Percentiles rank a stretch among this genome's conserved stretches.
Evolutionary conservation across 2,888 invertebrate species (phyloP).

Genomic region (Tiliacea aurago): DNA sequence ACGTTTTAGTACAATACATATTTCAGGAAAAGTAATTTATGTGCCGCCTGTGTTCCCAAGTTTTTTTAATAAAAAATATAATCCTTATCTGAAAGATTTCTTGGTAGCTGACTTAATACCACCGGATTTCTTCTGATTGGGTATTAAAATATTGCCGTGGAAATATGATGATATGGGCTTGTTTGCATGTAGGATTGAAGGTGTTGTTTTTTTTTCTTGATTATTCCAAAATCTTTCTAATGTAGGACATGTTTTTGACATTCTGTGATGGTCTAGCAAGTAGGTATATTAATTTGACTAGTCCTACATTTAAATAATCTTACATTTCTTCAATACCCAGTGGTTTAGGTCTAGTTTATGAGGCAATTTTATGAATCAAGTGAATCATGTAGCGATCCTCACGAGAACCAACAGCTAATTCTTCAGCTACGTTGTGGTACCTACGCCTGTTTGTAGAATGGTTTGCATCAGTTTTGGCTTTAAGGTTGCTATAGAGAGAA

Average conservation of each 20-base stretch:
- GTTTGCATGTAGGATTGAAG: not conserved
- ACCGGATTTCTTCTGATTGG: conserved; percentile 26
- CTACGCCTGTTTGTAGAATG: not conserved
- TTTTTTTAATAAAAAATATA: conserved; percentile 46
- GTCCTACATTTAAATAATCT: not conserved
- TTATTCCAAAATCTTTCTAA: not conserved
- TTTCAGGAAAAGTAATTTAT: conserved; percentile 49
- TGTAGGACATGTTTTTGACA: not conserved
- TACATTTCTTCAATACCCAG: not conserved
- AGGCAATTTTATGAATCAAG: not conserved
- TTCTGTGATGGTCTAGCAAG: not conserved
- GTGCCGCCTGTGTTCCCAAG: conserved; percentile 22
- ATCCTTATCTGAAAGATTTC: conserved; percentile 35
- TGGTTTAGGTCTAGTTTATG: not conserved
- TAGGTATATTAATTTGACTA: not conserved
- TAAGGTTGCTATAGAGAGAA: not conserved
- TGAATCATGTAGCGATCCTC: not conserved
- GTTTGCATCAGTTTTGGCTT: not conserved
- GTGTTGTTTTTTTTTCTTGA: not conserved
- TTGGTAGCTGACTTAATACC: conserved; percentile 21
- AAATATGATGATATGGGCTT: not conserved
- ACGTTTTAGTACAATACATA: conserved; percentile 39
- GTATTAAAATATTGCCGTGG: conserved; percentile 31
- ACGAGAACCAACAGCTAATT: not conserved
- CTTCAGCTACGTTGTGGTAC: not conserved